These are phyloP conservation scores for Felis catus DNA, from an alignment of 2,113 vertebrate species.

Conservation along the genomic window DNA sequence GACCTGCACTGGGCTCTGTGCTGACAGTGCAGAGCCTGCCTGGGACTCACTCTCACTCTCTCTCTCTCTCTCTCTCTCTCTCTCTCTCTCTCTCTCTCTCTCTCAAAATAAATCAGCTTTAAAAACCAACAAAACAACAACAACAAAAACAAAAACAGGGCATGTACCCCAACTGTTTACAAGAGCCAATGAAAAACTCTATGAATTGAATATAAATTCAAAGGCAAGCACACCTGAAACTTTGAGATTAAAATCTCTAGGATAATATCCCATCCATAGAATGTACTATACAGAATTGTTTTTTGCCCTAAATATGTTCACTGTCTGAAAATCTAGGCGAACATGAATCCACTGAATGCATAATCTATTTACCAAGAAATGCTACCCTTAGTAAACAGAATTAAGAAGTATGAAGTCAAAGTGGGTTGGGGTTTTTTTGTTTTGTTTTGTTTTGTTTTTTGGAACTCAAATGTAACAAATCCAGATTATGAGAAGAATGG, in stretches of 20 bases:
- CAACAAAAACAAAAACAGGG: too few relatives aligned
- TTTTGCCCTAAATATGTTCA: slow-evolving; percentile 10
- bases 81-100: too few relatives aligned
- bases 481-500: background rate
- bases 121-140: too few relatives aligned
- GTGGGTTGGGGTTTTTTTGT: background rate
- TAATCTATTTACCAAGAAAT: background rate
- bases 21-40: too few relatives aligned
- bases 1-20: too few relatives aligned
- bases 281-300: background rate
- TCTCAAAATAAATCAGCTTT: too few relatives aligned
- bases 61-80: too few relatives aligned
- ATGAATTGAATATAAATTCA: background rate
- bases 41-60: too few relatives aligned
- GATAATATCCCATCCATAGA: background rate
- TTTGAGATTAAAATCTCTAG: background rate
- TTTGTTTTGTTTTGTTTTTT: background rate
- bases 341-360: background rate
- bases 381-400: background rate
- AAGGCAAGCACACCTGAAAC: background rate
- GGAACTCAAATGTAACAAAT: slow-evolving; percentile 6
- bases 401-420: background rate
- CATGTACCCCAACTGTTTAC: background rate
- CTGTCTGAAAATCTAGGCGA: background rate
- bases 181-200: background rate